phyloP scores from a whole-genome alignment of 2,888 invertebrate species.

The Corythucha ciliata region DNA sequence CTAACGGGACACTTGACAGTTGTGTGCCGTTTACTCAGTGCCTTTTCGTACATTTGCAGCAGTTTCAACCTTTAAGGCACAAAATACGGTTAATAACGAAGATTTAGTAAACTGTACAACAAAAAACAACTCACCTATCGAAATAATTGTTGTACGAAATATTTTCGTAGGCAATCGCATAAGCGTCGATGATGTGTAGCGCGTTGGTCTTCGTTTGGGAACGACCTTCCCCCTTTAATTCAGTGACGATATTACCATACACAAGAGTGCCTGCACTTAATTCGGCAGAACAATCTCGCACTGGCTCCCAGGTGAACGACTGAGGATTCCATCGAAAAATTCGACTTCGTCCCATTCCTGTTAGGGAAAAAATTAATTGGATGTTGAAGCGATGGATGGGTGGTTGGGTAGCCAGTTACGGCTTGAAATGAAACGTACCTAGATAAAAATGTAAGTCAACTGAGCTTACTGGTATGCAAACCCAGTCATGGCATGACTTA shows the following conservation, averaged over 20 bases:
- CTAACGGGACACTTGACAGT: conserved; percentile 34
- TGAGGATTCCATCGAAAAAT: conserved; percentile 49
- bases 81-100: not conserved
- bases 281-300: conserved; percentile 43
- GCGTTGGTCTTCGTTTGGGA: conserved; percentile 50
- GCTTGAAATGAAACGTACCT: no score
- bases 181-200: conserved; percentile 71
- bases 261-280: conserved; percentile 61
- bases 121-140: conserved; percentile 49
- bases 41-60: conserved; percentile 58
- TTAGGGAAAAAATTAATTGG: not conserved
- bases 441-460: no score
- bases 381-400: not conserved
- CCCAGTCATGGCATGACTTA: not conserved
- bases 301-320: conserved; percentile 45
- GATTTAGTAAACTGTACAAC: not conserved
- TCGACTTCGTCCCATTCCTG: conserved; percentile 44
- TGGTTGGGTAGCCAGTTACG: no score
- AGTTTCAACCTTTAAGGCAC: conserved; percentile 43
- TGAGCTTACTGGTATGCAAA: not conserved
- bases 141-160: conserved; percentile 50
- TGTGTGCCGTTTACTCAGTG: conserved; percentile 54
- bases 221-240: conserved; percentile 52
- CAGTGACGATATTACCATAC: conserved; percentile 62
- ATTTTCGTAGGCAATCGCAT: conserved; percentile 59